These are phyloP conservation scores for Oxystoma pomonae DNA, from an alignment of 2,888 invertebrate genomes.

Conservation along the genomic window DNA sequence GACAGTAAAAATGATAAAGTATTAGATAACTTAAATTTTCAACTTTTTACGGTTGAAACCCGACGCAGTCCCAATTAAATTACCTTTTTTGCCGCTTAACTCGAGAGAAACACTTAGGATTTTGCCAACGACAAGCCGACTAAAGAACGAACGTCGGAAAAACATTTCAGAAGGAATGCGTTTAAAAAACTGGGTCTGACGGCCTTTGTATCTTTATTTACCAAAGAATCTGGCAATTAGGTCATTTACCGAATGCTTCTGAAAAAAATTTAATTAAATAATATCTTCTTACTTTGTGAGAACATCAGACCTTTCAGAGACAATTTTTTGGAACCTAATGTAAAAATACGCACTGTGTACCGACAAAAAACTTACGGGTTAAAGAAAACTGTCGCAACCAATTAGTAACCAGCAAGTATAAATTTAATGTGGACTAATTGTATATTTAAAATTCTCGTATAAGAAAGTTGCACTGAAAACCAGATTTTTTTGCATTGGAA, in stretches of 20 bases:
- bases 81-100: background rate
- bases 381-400: no score
- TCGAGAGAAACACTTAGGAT: background rate
- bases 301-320: background rate
- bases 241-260: slow-evolving; percentile 36
- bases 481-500: no score
- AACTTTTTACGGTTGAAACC: no score
- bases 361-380: no score
- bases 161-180: slow-evolving; percentile 11
- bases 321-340: background rate
- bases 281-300: background rate
- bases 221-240: slow-evolving; percentile 39
- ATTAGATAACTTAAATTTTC: no score
- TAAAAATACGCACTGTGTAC: slow-evolving; percentile 12
- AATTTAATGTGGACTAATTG: no score
- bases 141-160: background rate
- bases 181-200: slow-evolving; percentile 27
- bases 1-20: no score
- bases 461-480: no score
- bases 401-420: no score
- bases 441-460: no score
- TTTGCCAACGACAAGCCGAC: background rate
- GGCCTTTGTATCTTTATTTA: slow-evolving; percentile 38
- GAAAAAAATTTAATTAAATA: slow-evolving; percentile 2
- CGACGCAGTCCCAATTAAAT: no score